Conservation (phyloP, 2,797 vertebrate genomes). For the Hapalemur alaotrensis region DNA sequence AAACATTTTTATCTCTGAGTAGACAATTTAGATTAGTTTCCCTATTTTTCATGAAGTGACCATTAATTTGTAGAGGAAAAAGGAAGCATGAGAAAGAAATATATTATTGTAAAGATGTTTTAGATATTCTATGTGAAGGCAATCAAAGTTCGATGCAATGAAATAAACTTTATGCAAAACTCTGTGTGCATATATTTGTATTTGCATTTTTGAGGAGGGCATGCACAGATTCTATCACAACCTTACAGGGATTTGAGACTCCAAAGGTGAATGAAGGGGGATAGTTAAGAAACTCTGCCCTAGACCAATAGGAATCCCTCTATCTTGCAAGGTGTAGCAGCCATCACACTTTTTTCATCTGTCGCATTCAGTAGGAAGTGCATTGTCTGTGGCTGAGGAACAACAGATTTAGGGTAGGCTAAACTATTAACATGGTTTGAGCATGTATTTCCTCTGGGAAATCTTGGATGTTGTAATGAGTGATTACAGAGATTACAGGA, state of each 20-base stretch:
- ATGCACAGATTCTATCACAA: not conserved
- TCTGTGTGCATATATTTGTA: not conserved
- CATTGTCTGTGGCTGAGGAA: not conserved
- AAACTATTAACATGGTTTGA: not conserved
- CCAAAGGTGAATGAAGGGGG: not conserved
- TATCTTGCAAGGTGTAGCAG: not conserved
- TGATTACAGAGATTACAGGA: not conserved
- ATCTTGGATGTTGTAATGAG: not conserved
- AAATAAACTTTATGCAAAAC: not conserved
- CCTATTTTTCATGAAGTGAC: not conserved
- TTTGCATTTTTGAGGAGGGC: not conserved
- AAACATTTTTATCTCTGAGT: not conserved
- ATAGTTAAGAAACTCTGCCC: not conserved
- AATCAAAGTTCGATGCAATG: not conserved
- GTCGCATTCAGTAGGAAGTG: not conserved
- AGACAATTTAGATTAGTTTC: not conserved
- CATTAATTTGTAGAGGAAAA: not conserved
- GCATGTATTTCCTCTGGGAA: not conserved
- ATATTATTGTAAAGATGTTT: not conserved
- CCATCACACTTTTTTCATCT: not conserved
- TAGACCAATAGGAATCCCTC: rapidly evolving
- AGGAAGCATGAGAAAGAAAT: not conserved
- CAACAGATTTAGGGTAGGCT: too few relatives aligned
- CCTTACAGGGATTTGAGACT: not conserved
- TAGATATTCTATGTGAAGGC: not conserved